Percentiles rank a stretch among this genome's conserved stretches.
Evolutionary conservation across 2,888 invertebrate genomes (phyloP).

Genomic region (Nebria salina): DNA sequence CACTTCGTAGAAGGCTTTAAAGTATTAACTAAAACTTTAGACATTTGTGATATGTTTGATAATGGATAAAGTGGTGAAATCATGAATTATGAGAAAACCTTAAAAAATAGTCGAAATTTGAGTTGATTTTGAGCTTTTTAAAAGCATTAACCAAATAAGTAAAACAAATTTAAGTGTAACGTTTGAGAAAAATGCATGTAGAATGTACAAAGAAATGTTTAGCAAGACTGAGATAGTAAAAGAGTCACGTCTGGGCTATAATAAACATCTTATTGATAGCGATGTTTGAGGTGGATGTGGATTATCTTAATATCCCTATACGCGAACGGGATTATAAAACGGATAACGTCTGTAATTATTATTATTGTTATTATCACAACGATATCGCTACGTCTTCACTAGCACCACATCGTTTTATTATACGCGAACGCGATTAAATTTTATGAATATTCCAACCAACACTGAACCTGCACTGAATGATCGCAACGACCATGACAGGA

Average conservation of each 20-base stretch:
- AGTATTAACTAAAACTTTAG: too few relatives aligned
- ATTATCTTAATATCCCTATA: constrained; percentile 1
- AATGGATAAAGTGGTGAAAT: too few relatives aligned
- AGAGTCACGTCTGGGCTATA: not conserved
- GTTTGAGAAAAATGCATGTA: not conserved
- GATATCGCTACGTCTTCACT: constrained; percentile 1
- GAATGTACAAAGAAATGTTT: not conserved
- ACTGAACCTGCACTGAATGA: not conserved
- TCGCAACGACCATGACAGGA: not conserved
- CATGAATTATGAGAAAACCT: too few relatives aligned
- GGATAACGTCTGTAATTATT: not conserved
- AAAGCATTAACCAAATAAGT: too few relatives aligned
- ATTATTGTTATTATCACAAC: constrained; percentile 1
- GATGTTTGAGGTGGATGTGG: not conserved
- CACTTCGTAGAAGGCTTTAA: too few relatives aligned
- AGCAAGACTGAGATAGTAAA: not conserved
- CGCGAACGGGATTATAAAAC: not conserved
- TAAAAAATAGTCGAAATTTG: too few relatives aligned
- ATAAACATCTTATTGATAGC: constrained; percentile 1
- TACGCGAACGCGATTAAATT: not conserved
- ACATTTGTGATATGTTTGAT: too few relatives aligned
- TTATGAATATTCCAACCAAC: not conserved
- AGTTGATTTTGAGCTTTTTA: too few relatives aligned
- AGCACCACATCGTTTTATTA: not conserved
- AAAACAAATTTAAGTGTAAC: not conserved